Evolutionary conservation across 1,140 invertebrate genomes (phyloP), one percentile per base, ranked within the genome.

Genomic region (Formica exsecta): DNA sequence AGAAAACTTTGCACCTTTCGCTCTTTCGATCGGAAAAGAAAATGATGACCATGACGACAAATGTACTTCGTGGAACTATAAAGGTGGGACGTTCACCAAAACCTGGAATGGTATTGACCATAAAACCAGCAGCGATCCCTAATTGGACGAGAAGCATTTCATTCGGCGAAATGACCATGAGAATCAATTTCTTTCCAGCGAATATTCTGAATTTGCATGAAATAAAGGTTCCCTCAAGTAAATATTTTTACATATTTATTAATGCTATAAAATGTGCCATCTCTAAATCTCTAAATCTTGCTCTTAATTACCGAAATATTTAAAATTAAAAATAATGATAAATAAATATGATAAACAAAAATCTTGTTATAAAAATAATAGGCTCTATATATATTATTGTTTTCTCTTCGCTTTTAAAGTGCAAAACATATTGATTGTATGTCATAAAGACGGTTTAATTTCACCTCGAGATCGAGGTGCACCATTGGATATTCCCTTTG

Each of bases 391-490:
- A 13, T 36, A 38, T 25, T n/a, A 41, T 29, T 76, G 8, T 76
- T 44, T 62, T 29, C 16, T 0, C 16, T 29, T 29, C 1, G 25
- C n/a, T 59, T 29, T 9, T 22, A 13, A 76, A 7, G 25, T 29
- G 25, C 25, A 0, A 29, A 0, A 1, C 11, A 16, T 25, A 32
- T 41, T 41, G 38, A 38, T 68, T 38, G 74, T 79, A 22, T 22
- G 22, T 22, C 22, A 22, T 22, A 22, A 22, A 38, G 41, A 74
- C 41, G 25, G 41, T 80, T 89, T 86, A 71, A 89, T 75, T 75
- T 87, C 74, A 89, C 88, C 88, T 90, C 89, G 85, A 90, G 48
- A 38, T 38, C 44, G 36, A 22, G 44, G n/a, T 22, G 54, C 54
- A 59, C 73, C 36, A 29, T 29, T 29, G 25, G 25, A 51, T 44